phyloP scores from a whole-genome alignment of 2,888 invertebrate species.

The Melanostoma mellinum region DNA sequence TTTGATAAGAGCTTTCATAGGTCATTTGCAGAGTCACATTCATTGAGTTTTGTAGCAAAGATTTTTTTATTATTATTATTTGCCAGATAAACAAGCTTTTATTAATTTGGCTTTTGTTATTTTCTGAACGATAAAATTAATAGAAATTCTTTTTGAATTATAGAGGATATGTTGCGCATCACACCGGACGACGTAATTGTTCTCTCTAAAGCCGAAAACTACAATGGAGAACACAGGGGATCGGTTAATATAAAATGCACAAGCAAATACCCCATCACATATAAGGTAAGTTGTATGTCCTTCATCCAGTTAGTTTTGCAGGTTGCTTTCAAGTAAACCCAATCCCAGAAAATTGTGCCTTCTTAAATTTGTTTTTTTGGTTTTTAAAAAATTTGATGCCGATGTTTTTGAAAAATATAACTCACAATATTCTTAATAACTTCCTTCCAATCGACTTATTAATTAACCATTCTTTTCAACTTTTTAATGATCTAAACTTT shows the following conservation, averaged over 20 bases:
- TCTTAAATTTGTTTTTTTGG: no score
- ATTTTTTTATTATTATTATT: slow-evolving; percentile 21
- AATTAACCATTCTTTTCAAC: no score
- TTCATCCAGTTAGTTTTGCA: not conserved
- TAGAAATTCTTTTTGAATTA: slow-evolving; percentile 19
- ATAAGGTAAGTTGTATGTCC: slow-evolving; percentile 84
- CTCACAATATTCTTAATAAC: not conserved
- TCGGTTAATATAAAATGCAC: slow-evolving; percentile 88
- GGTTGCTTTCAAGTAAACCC: not conserved
- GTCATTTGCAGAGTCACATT: slow-evolving; percentile 45
- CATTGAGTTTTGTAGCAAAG: slow-evolving; percentile 14
- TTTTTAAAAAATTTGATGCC: no score
- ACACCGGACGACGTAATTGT: slow-evolving; percentile 88
- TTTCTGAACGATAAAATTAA: not conserved
- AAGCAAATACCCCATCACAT: slow-evolving; percentile 85
- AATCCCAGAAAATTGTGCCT: not conserved
- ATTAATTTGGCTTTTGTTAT: not conserved
- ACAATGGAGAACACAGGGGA: slow-evolving; percentile 85
- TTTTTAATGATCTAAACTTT: no score
- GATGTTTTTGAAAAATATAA: no score
- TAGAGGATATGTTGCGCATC: slow-evolving; percentile 85
- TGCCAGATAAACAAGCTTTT: slow-evolving; percentile 15
- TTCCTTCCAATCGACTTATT: no score
- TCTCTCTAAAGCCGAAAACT: slow-evolving; percentile 83
- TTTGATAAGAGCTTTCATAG: slow-evolving; percentile 58